phyloP scores from a whole-genome alignment of 30 jellyfish, hydroid and myxozoan genomes.

The Aurelia aurita complex sp. Pacific region DNA sequence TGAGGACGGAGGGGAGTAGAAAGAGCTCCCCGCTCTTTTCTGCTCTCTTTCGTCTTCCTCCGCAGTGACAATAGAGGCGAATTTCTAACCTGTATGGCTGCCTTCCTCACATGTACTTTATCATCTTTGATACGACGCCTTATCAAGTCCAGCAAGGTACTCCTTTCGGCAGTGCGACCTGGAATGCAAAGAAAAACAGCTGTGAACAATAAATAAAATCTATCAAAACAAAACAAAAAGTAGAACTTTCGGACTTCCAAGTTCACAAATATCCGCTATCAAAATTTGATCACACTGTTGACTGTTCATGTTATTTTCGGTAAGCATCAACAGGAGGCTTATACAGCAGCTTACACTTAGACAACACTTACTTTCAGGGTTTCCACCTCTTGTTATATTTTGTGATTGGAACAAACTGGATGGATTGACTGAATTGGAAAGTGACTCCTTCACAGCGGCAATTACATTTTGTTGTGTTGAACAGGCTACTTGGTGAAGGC shows the following conservation, averaged over 20 bases:
- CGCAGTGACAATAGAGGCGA: too few relatives aligned
- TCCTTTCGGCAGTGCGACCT: slow-evolving; percentile 31
- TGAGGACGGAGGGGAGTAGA: too few relatives aligned
- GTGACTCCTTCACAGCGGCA: slow-evolving; percentile 33
- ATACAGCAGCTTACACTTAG: too few relatives aligned
- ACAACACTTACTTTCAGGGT: slow-evolving; percentile 16
- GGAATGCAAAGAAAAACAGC: neutral
- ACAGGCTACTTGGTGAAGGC: slow-evolving; percentile 23
- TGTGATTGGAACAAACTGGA: slow-evolving; percentile 43
- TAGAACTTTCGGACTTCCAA: too few relatives aligned
- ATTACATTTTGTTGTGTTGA: slow-evolving; percentile 18
- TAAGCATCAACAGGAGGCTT: too few relatives aligned
- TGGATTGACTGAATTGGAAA: slow-evolving; percentile 37
- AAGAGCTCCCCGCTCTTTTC: too few relatives aligned
- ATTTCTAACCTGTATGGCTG: slow-evolving; percentile 50
- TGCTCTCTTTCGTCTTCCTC: too few relatives aligned
- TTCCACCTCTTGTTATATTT: slow-evolving; percentile 17
- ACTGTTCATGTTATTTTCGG: too few relatives aligned
- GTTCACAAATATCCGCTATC: too few relatives aligned
- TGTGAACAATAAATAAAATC: too few relatives aligned
- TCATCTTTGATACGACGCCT: slow-evolving; percentile 49
- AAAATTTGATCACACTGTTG: too few relatives aligned
- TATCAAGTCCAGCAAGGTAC: slow-evolving; percentile 31
- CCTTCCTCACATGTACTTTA: slow-evolving; percentile 49
- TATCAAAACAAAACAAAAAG: too few relatives aligned